Conservation (phyloP, 2,888 invertebrate genomes). For the Eupithecia pulchellata region DNA sequence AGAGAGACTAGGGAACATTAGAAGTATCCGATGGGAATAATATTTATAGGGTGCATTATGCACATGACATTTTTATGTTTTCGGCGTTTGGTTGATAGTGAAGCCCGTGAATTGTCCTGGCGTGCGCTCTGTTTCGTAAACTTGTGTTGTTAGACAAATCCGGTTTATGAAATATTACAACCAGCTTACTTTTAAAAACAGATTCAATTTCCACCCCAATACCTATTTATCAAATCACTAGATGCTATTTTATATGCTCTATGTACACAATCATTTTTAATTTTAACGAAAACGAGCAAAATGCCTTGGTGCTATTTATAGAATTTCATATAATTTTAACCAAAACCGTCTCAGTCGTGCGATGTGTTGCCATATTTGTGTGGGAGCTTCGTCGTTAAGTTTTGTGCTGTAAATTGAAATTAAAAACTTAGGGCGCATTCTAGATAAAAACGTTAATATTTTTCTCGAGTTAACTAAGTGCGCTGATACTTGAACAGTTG, state of each 20-base stretch:
- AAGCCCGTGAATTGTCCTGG: slow-evolving; percentile 53
- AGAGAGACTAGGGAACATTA: slow-evolving; percentile 76
- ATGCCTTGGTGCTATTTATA: not conserved
- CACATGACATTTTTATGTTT: slow-evolving; percentile 84
- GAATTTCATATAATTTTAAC: not conserved
- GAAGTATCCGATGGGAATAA: slow-evolving; percentile 75
- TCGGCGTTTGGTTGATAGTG: slow-evolving; percentile 74
- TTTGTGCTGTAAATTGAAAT: too few species aligned
- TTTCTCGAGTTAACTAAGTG: not conserved
- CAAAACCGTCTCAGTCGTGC: not conserved
- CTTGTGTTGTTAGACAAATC: slow-evolving; percentile 5
- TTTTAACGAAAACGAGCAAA: not conserved
- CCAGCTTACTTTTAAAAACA: not conserved
- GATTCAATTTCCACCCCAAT: not conserved
- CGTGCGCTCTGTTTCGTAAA: slow-evolving; percentile 39
- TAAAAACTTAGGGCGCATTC: not conserved
- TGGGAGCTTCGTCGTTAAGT: too few species aligned
- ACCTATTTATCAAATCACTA: too few species aligned
- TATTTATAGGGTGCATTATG: slow-evolving; percentile 84
- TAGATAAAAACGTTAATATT: not conserved
- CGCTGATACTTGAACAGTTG: not conserved
- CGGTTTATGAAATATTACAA: not conserved
- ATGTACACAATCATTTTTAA: too few species aligned
- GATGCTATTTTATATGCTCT: too few species aligned
- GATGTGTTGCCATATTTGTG: not conserved